A percentile compares a stretch with the other conserved stretches of the same genome.
Conservation (phyloP, 1,140 invertebrate genomes). For the Drosophila parabipectinata region DNA sequence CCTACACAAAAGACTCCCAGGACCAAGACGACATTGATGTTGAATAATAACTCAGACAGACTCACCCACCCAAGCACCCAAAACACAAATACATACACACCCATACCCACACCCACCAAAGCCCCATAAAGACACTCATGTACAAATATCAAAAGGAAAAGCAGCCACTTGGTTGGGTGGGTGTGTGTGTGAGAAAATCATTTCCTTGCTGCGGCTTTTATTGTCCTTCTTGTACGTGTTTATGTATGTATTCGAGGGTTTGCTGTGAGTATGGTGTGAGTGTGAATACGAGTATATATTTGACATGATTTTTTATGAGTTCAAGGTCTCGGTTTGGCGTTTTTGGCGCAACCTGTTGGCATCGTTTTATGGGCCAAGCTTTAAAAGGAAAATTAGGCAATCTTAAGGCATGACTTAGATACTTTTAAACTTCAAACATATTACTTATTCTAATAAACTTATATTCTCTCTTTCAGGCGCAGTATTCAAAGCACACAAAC, state of each 20-base stretch:
- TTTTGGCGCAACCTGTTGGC: constrained; percentile 70
- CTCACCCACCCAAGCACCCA: background rate
- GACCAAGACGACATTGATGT: constrained; percentile 73
- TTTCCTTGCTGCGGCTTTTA: constrained; percentile 75
- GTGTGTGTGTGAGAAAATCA: constrained; percentile 65
- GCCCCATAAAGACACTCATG: background rate
- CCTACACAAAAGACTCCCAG: constrained; percentile 18
- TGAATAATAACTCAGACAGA: constrained; percentile 72
- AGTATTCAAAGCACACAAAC: constrained; percentile 95
- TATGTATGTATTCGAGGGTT: constrained; percentile 14
- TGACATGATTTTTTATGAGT: constrained; percentile 82
- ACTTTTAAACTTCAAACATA: background rate
- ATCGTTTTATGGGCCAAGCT: constrained; percentile 44
- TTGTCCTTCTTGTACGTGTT: constrained; percentile 55
- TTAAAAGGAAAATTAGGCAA: constrained; percentile 25
- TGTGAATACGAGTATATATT: constrained; percentile 38
- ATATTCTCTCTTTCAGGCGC: constrained; percentile 87
- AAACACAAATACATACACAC: background rate
- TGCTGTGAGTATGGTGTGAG: background rate
- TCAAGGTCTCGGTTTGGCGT: constrained; percentile 73
- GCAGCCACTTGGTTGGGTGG: constrained; percentile 24
- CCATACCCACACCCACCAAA: too few relatives aligned
- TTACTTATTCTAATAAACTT: constrained; percentile 33
- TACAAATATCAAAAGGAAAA: constrained; percentile 8
- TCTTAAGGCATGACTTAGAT: too few relatives aligned